These are phyloP conservation scores for Pocillopora verrucosa DNA, from an alignment of 64 coral and sea anemone genomes.

Conservation along the genomic window DNA sequence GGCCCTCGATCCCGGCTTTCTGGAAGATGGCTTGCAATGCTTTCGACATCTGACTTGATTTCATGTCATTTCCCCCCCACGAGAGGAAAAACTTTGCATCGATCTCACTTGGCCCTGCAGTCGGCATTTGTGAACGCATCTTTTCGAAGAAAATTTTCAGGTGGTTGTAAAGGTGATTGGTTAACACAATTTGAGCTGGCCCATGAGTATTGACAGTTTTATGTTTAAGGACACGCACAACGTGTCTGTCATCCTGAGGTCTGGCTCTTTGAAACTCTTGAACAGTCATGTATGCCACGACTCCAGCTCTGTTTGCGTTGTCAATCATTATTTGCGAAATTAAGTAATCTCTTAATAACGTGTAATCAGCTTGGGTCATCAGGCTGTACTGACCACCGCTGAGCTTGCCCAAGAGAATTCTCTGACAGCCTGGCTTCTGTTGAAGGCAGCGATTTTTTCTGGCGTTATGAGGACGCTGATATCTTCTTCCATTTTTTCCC, in stretches of 20 bases:
- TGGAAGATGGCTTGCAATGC: constrained; percentile 45
- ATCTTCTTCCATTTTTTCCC: constrained; percentile 25
- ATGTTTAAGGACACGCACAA: constrained; percentile 66
- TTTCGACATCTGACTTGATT: constrained; percentile 50
- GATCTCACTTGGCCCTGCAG: neutral
- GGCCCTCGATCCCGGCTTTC: constrained; percentile 47
- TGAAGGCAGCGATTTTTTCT: constrained; percentile 31
- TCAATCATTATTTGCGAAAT: constrained; percentile 40
- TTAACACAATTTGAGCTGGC: constrained; percentile 64
- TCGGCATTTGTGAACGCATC: constrained; percentile 24
- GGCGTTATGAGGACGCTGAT: neutral
- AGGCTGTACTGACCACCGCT: constrained; percentile 12
- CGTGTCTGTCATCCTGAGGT: constrained; percentile 39
- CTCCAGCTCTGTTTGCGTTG: constrained; percentile 60
- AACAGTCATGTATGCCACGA: constrained; percentile 57
- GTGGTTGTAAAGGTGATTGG: constrained; percentile 51
- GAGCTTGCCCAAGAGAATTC: constrained; percentile 48
- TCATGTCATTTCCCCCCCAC: constrained; percentile 44
- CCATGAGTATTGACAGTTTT: constrained; percentile 78
- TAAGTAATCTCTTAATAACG: neutral
- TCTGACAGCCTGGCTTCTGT: constrained; percentile 45
- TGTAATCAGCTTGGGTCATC: constrained; percentile 47
- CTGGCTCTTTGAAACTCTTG: constrained; percentile 43
- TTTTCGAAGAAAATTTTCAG: constrained; percentile 54
- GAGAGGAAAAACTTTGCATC: constrained; percentile 34